These are phyloP conservation scores for Todiramphus chloris DNA, from an alignment of 2,113 vertebrate genomes.

Conservation along the genomic window DNA sequence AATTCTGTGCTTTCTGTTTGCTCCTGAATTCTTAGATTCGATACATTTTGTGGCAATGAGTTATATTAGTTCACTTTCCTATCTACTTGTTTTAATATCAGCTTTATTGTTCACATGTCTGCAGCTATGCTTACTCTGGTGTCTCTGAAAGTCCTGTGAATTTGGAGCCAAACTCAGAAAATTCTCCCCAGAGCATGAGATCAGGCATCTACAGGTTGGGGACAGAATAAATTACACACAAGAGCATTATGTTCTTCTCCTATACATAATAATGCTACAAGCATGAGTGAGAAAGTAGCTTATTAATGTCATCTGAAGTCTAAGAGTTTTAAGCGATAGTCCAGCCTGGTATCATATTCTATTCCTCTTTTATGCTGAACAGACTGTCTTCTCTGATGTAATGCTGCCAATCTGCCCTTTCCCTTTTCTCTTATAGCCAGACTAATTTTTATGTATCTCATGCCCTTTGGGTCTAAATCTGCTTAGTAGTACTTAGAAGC, in stretches of 20 bases:
- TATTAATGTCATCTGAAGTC: not conserved
- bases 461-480: slow-evolving; percentile 61
- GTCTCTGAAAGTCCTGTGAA: not conserved
- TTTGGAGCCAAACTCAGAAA: not conserved
- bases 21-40: not conserved
- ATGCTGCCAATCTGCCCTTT: slow-evolving; percentile 28
- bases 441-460: slow-evolving; percentile 40
- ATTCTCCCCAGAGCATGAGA: not conserved
- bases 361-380: not conserved
- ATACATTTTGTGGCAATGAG: not conserved
- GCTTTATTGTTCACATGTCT: not conserved
- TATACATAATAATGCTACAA: not conserved
- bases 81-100: not conserved
- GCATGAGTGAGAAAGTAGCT: not conserved
- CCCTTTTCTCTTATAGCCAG: slow-evolving; percentile 6
- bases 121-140: not conserved
- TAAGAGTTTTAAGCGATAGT: slow-evolving; percentile 11
- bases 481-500: slow-evolving; percentile 39
- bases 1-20: not conserved
- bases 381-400: slow-evolving; percentile 4
- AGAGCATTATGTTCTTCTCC: not conserved
- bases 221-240: not conserved
- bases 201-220: not conserved
- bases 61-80: not conserved
- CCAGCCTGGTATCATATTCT: not conserved